Percentiles rank a stretch among this genome's conserved stretches.
Evolutionary conservation across 2,797 vertebrate species (phyloP).

Genomic region (Arrhamphus sclerolepis): DNA sequence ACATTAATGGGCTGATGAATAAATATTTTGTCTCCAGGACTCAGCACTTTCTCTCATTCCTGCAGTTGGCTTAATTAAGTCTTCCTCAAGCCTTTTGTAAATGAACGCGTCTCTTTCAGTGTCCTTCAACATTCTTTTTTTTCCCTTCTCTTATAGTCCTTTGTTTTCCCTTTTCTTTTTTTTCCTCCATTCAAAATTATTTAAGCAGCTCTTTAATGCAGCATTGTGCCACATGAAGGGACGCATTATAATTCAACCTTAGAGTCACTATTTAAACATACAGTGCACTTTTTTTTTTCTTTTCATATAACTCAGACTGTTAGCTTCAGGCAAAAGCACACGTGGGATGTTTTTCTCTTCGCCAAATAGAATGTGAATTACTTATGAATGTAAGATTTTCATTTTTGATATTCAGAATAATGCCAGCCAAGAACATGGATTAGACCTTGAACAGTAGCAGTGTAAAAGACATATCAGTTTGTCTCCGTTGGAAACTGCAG

Average conservation of each 20-base stretch:
- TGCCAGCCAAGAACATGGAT: slow-evolving; percentile 10
- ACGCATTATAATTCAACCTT: slow-evolving; percentile 66
- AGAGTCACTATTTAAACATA: slow-evolving; percentile 72
- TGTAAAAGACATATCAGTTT: slow-evolving; percentile 15
- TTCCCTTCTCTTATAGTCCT: slow-evolving; percentile 9
- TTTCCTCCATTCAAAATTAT: slow-evolving; percentile 50
- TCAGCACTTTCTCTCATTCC: slow-evolving; percentile 73
- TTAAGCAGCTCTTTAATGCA: slow-evolving; percentile 44
- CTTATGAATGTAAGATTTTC: slow-evolving; percentile 36
- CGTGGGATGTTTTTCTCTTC: slow-evolving; percentile 63
- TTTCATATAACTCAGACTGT: slow-evolving; percentile 51
- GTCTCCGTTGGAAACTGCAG: slow-evolving; percentile 10
- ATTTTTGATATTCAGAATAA: slow-evolving; percentile 29
- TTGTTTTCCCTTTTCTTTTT: slow-evolving; percentile 1
- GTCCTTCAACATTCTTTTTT: slow-evolving; percentile 68
- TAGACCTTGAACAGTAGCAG: slow-evolving; percentile 26
- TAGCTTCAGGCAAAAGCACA: slow-evolving; percentile 52
- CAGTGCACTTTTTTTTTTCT: slow-evolving; percentile 52
- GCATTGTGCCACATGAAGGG: slow-evolving; percentile 46
- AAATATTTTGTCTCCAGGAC: slow-evolving; percentile 80
- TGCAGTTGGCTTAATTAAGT: slow-evolving; percentile 77
- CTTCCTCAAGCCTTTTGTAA: slow-evolving; percentile 75
- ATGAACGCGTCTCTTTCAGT: slow-evolving; percentile 73
- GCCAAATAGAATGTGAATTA: slow-evolving; percentile 43
- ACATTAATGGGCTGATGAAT: slow-evolving; percentile 80